Percentiles rank a stretch among this genome's conserved stretches.
These are phyloP conservation scores for Crambe crambe DNA, from an alignment of 37 sponge, comb jelly and placozoan species.

Conservation along the genomic window DNA sequence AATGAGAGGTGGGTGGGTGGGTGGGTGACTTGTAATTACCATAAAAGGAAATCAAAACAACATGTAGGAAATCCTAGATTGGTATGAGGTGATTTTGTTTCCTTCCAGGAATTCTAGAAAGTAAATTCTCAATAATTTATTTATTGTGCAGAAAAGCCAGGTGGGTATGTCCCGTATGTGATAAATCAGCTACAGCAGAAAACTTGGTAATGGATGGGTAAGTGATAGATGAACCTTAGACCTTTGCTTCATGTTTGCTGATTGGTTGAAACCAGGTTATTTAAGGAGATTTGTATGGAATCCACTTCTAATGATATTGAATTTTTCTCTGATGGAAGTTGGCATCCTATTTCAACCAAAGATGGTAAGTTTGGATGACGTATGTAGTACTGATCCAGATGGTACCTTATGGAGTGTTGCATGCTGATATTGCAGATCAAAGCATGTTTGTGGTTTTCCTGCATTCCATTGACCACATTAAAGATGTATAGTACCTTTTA, in stretches of 20 bases:
- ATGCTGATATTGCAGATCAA: background rate
- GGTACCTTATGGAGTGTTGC: background rate
- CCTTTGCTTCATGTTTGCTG: too few relatives aligned
- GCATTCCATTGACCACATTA: background rate
- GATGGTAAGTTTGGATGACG: background rate
- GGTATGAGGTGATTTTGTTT: too few relatives aligned
- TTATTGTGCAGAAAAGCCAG: slow-evolving; percentile 65
- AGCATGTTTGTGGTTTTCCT: background rate
- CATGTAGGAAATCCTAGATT: too few relatives aligned
- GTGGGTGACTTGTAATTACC: too few relatives aligned
- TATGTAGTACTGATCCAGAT: too few relatives aligned
- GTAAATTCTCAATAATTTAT: too few relatives aligned
- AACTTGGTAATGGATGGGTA: slow-evolving; percentile 85
- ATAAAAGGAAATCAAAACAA: too few relatives aligned
- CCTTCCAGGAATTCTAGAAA: too few relatives aligned
- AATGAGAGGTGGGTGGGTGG: slow-evolving; percentile 72
- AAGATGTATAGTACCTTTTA: too few relatives aligned
- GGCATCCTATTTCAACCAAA: slow-evolving; percentile 51
- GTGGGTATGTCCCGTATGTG: slow-evolving; percentile 96
- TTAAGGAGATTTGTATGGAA: slow-evolving; percentile 64
- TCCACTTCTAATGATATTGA: slow-evolving; percentile 50
- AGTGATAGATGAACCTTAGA: too few relatives aligned
- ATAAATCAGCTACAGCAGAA: slow-evolving; percentile 59
- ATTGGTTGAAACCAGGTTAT: slow-evolving; percentile 68
- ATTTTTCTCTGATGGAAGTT: slow-evolving; percentile 66